These are phyloP conservation scores for Sarcoramphus papa DNA, from an alignment of 2,797 vertebrate genomes.

Conservation along the genomic window DNA sequence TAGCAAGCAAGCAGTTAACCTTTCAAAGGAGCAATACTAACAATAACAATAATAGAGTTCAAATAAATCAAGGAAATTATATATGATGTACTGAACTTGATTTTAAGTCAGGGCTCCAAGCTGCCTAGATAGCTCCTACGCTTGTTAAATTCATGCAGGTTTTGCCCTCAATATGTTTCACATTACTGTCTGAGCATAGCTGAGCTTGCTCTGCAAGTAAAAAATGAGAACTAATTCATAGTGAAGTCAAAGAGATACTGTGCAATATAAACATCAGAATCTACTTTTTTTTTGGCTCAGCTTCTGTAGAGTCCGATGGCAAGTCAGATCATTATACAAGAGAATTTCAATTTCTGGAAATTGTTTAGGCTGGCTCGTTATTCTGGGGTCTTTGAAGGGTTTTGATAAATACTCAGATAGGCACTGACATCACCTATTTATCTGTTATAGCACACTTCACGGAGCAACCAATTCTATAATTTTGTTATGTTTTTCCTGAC, in stretches of 20 bases:
- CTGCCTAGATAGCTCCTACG: not conserved
- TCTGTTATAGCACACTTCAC: not conserved
- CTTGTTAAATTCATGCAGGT: not conserved
- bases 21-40: not conserved
- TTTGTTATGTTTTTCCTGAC: not conserved
- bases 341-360: slow-evolving; percentile 17
- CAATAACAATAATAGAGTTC: not conserved
- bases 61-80: not conserved
- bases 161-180: slow-evolving; percentile 17
- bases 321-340: not conserved
- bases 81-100: not conserved
- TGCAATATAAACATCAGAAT: not conserved
- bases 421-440: not conserved
- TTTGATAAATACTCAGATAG: not conserved
- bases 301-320: not conserved
- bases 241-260: slow-evolving; percentile 1
- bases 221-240: not conserved
- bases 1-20: not conserved
- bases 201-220: not conserved
- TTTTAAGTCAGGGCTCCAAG: not conserved
- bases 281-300: not conserved
- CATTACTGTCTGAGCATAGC: not conserved
- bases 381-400: not conserved
- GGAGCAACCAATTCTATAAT: not conserved
- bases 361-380: not conserved